Evolutionary conservation across 2,888 invertebrate species (phyloP).

Genomic region (Chorisops tibialis): DNA sequence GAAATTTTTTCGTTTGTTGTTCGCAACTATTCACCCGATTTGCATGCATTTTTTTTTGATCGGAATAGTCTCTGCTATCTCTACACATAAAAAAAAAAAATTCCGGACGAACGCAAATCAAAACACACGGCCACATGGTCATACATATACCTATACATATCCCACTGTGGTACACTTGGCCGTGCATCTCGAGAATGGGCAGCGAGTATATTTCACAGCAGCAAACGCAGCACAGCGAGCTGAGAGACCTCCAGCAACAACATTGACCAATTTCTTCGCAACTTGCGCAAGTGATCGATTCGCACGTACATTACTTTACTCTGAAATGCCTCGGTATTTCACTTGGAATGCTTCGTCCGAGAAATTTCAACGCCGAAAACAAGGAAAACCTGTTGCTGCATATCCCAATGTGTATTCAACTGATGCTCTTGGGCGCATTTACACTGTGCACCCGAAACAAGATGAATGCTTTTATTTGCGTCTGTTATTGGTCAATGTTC

Average conservation of each 20-base stretch:
- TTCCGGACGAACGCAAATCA: too few species aligned
- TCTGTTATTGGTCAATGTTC: too few species aligned
- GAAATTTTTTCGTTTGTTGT: too few species aligned
- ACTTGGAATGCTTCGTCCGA: conserved; percentile 36
- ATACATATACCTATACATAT: conserved; percentile 25
- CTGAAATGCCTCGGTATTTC: conserved; percentile 40
- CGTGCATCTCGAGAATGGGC: conserved; percentile 29
- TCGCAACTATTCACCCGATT: too few species aligned
- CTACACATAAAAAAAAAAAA: too few species aligned
- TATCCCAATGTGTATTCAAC: conserved; percentile 13
- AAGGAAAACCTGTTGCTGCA: conserved; percentile 15
- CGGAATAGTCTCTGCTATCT: too few species aligned
- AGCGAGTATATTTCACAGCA: conserved; percentile 41
- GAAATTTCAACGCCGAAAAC: background rate
- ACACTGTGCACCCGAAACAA: too few species aligned
- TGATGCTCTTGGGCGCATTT: too few species aligned
- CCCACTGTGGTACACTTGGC: conserved; percentile 30
- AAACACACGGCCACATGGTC: too few species aligned
- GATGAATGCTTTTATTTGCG: too few species aligned
- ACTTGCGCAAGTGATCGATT: background rate
- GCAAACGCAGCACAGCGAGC: conserved; percentile 33
- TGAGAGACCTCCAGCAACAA: background rate
- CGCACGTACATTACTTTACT: conserved; percentile 4
- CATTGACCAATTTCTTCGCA: background rate
- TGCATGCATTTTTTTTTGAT: too few species aligned